Evolutionary conservation across 2,113 vertebrate genomes (phyloP).

Genomic region (Petrocephalus zakoni): DNA sequence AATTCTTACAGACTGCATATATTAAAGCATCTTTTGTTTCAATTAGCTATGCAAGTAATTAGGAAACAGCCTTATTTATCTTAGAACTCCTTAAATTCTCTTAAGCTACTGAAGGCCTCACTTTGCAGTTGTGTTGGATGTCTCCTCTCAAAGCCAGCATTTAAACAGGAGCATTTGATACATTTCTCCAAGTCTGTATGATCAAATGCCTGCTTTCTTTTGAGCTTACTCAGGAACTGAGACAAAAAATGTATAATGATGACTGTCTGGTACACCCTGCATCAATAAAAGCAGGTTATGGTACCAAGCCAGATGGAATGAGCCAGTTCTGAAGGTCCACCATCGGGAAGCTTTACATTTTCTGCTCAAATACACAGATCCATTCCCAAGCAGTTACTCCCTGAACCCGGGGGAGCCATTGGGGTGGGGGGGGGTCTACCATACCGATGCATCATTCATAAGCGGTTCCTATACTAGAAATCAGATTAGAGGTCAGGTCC

Average conservation of each 20-base stretch:
- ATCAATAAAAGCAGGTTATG: background rate
- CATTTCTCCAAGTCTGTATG: background rate
- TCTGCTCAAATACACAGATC: background rate
- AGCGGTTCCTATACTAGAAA: slow-evolving; percentile 40
- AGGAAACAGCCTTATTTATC: background rate
- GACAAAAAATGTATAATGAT: background rate
- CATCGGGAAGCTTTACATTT: background rate
- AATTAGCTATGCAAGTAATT: background rate
- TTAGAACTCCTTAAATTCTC: background rate
- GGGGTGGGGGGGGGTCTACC: slow-evolving; percentile 45
- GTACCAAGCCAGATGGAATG: background rate
- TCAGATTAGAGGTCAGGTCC: slow-evolving; percentile 58
- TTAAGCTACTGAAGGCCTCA: background rate
- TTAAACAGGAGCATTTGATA: background rate
- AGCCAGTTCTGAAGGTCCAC: background rate
- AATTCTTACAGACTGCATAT: background rate
- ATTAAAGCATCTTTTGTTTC: background rate
- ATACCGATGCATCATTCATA: slow-evolving; percentile 57
- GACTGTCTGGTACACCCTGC: background rate
- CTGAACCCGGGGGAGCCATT: slow-evolving; percentile 49
- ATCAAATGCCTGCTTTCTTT: background rate
- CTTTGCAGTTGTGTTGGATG: background rate
- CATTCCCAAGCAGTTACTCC: slow-evolving; percentile 4
- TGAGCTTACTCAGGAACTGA: background rate
- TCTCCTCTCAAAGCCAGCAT: background rate